A percentile compares a stretch with the other conserved stretches of the same genome.
phyloP scores from a whole-genome alignment of 2,113 vertebrate species.

The Empidonax alnorum region DNA sequence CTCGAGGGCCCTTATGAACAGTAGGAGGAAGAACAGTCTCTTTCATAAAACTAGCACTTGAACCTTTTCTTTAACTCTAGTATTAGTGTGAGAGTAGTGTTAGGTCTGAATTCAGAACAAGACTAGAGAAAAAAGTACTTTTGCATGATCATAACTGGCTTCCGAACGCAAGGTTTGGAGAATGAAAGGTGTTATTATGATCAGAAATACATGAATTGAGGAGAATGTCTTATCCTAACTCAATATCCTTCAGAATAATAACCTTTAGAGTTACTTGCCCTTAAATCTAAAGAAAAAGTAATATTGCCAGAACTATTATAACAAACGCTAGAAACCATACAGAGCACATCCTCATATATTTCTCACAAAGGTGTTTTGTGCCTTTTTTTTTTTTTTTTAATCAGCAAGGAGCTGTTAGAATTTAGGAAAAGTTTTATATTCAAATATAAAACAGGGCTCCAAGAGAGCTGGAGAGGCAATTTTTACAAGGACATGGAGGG shows the following conservation, averaged over 20 bases:
- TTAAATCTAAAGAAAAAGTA: not conserved
- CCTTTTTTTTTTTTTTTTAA: not conserved
- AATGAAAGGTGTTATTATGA: not conserved
- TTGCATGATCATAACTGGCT: not conserved
- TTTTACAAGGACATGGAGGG: not conserved
- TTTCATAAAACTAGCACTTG: not conserved
- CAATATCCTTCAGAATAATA: not conserved
- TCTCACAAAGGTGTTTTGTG: not conserved
- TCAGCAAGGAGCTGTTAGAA: not conserved
- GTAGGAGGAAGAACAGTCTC: fast-evolving
- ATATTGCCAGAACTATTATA: not conserved
- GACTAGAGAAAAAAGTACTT: not conserved
- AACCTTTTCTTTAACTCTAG: not conserved
- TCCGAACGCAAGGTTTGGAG: fast-evolving
- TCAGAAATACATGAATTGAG: not conserved
- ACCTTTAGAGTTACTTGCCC: not conserved
- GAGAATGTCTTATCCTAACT: not conserved
- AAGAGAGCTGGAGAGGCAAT: not conserved
- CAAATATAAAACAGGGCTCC: fast-evolving
- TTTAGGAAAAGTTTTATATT: not conserved
- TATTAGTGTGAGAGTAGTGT: not conserved
- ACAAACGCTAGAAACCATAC: not conserved
- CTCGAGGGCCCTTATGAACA: not conserved
- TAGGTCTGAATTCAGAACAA: not conserved
- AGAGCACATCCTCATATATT: not conserved